Conservation (phyloP, 35 echinoderm and acorn worm genomes). For the Lytechinus variegatus region DNA sequence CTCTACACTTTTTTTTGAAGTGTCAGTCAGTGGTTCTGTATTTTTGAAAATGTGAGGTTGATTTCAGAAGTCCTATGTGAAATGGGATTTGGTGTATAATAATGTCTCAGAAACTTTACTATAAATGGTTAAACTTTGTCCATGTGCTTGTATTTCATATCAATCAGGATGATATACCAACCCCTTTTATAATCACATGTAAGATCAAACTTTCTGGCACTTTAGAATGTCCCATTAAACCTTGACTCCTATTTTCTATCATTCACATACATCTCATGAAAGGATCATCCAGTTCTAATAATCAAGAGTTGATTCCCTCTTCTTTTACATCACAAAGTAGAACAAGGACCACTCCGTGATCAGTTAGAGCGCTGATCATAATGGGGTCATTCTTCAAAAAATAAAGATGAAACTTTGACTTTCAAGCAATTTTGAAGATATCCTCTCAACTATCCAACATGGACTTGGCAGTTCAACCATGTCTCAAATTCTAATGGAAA, state of each 20-base stretch:
- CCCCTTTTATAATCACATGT: background rate
- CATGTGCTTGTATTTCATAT: no score
- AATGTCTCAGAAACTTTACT: no score
- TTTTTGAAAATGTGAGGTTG: no score
- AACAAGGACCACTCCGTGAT: background rate
- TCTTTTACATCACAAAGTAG: background rate
- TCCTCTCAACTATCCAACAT: background rate
- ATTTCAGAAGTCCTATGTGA: no score
- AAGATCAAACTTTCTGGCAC: background rate
- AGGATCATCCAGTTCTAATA: no score
- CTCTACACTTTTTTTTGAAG: no score
- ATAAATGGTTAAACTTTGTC: no score
- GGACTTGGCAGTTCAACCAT: background rate
- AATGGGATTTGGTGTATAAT: no score
- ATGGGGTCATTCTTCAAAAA: background rate
- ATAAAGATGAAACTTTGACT: background rate
- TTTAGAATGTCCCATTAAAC: background rate
- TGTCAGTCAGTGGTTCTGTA: no score
- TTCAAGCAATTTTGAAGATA: background rate
- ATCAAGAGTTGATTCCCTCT: background rate
- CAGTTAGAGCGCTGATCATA: background rate
- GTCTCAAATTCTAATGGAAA: background rate
- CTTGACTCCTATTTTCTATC: background rate
- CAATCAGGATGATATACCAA: no score
- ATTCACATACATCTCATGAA: no score